These are phyloP conservation scores for Halesus radiatus DNA, from an alignment of 1,140 invertebrate genomes.

Conservation along the genomic window DNA sequence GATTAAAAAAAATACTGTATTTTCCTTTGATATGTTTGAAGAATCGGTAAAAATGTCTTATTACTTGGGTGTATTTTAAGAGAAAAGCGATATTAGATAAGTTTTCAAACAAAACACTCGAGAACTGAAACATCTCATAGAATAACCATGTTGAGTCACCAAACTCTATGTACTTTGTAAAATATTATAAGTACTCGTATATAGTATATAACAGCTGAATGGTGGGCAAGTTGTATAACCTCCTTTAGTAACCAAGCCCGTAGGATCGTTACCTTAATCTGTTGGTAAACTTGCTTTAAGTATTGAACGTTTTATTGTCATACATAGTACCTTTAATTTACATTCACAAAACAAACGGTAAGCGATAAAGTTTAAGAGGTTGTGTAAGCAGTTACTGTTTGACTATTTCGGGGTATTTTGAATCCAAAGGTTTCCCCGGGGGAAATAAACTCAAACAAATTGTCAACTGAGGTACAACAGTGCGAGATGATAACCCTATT, in stretches of 20 bases:
- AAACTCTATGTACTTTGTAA: no score
- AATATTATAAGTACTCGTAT: no score
- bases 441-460: conserved; percentile 29
- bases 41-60: no score
- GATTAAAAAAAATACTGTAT: no score
- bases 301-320: conserved; percentile 31
- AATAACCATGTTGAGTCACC: no score
- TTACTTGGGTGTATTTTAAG: no score
- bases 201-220: no score
- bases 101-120: no score
- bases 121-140: no score
- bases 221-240: no score
- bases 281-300: conserved; percentile 11
- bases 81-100: no score
- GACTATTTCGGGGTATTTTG: conserved; percentile 1
- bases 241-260: neutral
- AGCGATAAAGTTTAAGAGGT: conserved; percentile 28
- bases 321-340: conserved; percentile 18
- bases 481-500: neutral
- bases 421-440: neutral
- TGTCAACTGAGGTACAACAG: neutral
- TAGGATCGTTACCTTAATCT: conserved; percentile 24
- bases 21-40: no score
- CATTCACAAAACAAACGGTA: conserved; percentile 32
- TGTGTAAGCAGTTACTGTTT: conserved; percentile 30